Conservation (phyloP, 2,113 vertebrate genomes). For the Himantopus leucocephalus region DNA sequence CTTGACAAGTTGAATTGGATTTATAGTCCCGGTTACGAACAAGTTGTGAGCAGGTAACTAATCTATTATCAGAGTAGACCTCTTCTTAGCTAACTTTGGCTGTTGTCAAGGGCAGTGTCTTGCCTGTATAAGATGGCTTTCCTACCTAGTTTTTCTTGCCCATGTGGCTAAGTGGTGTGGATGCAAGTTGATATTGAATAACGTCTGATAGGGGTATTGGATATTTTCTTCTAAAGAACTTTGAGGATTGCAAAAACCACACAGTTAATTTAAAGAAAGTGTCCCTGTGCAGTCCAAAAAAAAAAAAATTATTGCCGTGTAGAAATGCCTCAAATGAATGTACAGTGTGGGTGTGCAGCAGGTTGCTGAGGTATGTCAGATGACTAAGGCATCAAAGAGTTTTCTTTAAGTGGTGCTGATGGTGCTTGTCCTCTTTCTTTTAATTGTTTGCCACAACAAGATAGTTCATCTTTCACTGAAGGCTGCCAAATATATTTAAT, state of each 20-base stretch:
- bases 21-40: not conserved
- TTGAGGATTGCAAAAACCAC: not conserved
- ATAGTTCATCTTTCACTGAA: not conserved
- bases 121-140: conserved; percentile 12
- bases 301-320: conserved; percentile 23
- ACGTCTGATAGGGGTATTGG: conserved; percentile 23
- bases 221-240: conserved; percentile 52
- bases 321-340: conserved; percentile 55
- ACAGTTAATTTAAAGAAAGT: conserved; percentile 54
- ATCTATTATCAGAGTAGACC: not conserved
- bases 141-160: conserved; percentile 44
- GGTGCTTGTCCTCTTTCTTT: not conserved
- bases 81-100: not conserved
- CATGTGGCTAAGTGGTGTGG: not conserved
- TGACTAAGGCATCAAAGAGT: conserved; percentile 26
- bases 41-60: not conserved
- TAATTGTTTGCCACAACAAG: not conserved
- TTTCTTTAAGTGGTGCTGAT: not conserved
- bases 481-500: not conserved
- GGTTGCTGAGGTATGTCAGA: conserved; percentile 6
- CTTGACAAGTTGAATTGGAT: not conserved
- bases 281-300: conserved; percentile 41
- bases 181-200: conserved; percentile 19
- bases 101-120: not conserved
- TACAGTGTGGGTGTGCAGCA: conserved; percentile 44